Percentiles rank a stretch among this genome's conserved stretches.
phyloP scores from a whole-genome alignment of 2,113 vertebrate genomes.

The Collichthys lucidus region DNA sequence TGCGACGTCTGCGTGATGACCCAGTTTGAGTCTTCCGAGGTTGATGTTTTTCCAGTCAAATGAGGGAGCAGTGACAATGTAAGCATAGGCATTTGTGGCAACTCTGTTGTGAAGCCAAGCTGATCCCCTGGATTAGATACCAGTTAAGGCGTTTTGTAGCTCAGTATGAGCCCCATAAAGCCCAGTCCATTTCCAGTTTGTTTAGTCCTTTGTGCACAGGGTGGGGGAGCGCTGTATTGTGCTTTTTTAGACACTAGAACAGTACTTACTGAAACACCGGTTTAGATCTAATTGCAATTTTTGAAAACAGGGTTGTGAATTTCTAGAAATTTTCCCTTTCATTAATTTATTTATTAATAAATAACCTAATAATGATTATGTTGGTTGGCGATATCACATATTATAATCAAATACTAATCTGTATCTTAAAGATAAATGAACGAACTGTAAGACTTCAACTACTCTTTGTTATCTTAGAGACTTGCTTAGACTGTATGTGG shows the following conservation, averaged over 20 bases:
- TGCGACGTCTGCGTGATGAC: slow-evolving; percentile 32
- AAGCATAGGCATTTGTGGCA: not conserved
- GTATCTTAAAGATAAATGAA: too few species aligned
- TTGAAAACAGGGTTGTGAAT: not conserved
- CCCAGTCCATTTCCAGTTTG: not conserved
- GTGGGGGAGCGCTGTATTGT: not conserved
- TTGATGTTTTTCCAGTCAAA: slow-evolving; percentile 3
- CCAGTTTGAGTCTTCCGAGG: slow-evolving; percentile 10
- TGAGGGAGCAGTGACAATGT: not conserved
- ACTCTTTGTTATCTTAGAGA: too few species aligned
- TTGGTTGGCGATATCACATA: not conserved
- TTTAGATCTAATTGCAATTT: not conserved
- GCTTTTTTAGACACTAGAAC: not conserved
- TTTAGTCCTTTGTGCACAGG: not conserved
- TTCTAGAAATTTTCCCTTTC: not conserved
- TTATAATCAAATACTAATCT: too few species aligned
- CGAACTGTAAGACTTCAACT: too few species aligned
- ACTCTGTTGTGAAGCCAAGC: not conserved
- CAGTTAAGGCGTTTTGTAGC: not conserved
- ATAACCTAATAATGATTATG: not conserved
- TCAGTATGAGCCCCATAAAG: not conserved
- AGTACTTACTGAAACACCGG: not conserved
- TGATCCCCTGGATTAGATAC: not conserved
- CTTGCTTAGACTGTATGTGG: too few species aligned
- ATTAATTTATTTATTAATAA: not conserved